Evolutionary conservation across 2,113 vertebrate species (phyloP), one percentile per base, ranked within the genome.

Genomic region (Cheirogaleus medius): DNA sequence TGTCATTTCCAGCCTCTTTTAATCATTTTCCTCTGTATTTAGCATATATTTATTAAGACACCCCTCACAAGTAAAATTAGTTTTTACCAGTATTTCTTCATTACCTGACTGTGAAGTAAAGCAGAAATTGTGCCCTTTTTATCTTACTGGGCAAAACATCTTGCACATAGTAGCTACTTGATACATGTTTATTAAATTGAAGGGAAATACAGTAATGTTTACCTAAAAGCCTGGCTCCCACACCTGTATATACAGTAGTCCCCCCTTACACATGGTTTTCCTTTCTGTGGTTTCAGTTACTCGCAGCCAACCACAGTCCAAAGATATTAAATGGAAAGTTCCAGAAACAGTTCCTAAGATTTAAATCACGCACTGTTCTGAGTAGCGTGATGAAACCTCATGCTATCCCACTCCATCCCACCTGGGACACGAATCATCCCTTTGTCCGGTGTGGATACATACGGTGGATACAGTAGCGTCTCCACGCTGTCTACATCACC

Each of bases 181-280:
- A 80, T 77, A 78, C 49, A 82, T 56, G 8, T 44, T 60, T 87
- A 68, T 96, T 76, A 84, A 94, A 87, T 13, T 64, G 64, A 95
- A 87, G 58, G 49, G 21, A 89, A 97, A 87, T 23, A 60, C 8
- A 58, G 1, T 63, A 69, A 39, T 49, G 0, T 73, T 95, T 81
- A 69, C 21, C 49, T 82, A 81, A 89, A 71, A 78, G 4, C 17
- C 23, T 49, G 34, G 11, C 21, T 69, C 7, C 29, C 23, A 69
- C 60, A n/a, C 12, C 11, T 68, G 14, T 2, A 37, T 77, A 42
- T 71, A 58, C 14, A 44, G 13, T 14, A 44, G 39, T 74, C 23
- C 13, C 71, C 25, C 13, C 27, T 44, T 17, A 74, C 8, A 25
- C 39, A 8, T 44, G 71, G 39, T 44, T 74, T 74, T 23, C 27